Evolutionary conservation across 2,888 invertebrate genomes (phyloP), one percentile per base, ranked within the genome.

Genomic region (Gasteruption jaculator): DNA sequence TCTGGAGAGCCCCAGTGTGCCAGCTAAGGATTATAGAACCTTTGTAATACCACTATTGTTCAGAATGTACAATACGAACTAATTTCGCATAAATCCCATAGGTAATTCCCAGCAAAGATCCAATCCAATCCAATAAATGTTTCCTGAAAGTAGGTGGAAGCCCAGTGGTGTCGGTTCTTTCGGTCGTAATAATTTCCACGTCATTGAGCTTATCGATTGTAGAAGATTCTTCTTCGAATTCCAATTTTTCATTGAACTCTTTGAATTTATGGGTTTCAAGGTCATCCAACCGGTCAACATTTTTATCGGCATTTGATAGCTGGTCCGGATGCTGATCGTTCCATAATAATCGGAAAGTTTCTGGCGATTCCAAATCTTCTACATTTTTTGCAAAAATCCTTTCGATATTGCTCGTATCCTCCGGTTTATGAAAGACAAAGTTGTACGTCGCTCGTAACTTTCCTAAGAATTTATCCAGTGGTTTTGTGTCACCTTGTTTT

Each of bases 361-460:
- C n/a, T n/a, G n/a, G n/a, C n/a, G n/a, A n/a, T n/a, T n/a, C n/a
- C n/a, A n/a, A n/a, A 29, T 42, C 22, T 27, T 36, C 15, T 22
- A 32, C 42, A 12, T 48, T 41, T 7, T 52, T 56, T 4, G 43
- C 30, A 3, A 55, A 21, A 35, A 61, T 60, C 32, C 53, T 58
- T 38, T 57, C 60, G 16, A 63, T 50, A 41, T 60, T 58, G 34
- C 54, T 61, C 2, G 54, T 53, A 30, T 62, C 54, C 22, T 60
- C 59, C 2, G 58, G 41, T 36, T 60, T 60, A 30, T 50, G 61
- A 36, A 66, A 63, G 6, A 66, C 60, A 27, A 61, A 61, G 36
- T 66, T 52, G 36, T 65, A 66, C 8, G 62, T 61, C 12, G 64
- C 54, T 21, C 59, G 57, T 40, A 66, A 52, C 53, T 64, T 66